Conservation (phyloP, 2,113 vertebrate genomes). For the Poeciliopsis retropinna region DNA sequence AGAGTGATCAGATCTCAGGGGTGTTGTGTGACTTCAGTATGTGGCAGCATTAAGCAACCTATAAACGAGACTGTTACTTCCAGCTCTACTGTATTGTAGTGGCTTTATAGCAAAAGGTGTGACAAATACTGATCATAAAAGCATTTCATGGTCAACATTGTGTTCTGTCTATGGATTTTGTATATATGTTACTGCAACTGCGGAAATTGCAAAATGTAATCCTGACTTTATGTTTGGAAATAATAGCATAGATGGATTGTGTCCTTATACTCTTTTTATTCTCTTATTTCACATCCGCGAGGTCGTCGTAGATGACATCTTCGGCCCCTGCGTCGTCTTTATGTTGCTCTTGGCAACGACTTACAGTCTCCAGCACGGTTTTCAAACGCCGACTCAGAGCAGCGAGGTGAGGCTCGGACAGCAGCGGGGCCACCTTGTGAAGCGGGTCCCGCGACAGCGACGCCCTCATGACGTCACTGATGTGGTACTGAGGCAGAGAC, state of each 20-base stretch:
- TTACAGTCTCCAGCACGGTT: slow-evolving; percentile 61
- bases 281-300: slow-evolving; percentile 15
- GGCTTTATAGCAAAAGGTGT: background rate
- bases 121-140: background rate
- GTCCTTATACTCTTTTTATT: too few species aligned
- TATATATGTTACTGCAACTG: background rate
- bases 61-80: too few species aligned
- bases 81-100: background rate
- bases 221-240: background rate
- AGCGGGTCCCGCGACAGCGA: slow-evolving; percentile 79
- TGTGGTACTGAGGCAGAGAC: slow-evolving; percentile 72
- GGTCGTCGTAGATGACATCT: slow-evolving; percentile 71
- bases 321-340: background rate
- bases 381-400: slow-evolving; percentile 77
- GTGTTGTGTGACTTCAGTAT: too few species aligned
- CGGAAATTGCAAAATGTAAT: background rate
- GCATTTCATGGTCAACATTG: too few species aligned
- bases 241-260: background rate
- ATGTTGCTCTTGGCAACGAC: slow-evolving; percentile 52
- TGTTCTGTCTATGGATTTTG: background rate
- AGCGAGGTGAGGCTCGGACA: slow-evolving; percentile 77
- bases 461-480: slow-evolving; percentile 78
- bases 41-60: too few species aligned
- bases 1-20: background rate
- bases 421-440: slow-evolving; percentile 70